phyloP scores from a whole-genome alignment of 2,888 invertebrate genomes.

The Arge pagana region DNA sequence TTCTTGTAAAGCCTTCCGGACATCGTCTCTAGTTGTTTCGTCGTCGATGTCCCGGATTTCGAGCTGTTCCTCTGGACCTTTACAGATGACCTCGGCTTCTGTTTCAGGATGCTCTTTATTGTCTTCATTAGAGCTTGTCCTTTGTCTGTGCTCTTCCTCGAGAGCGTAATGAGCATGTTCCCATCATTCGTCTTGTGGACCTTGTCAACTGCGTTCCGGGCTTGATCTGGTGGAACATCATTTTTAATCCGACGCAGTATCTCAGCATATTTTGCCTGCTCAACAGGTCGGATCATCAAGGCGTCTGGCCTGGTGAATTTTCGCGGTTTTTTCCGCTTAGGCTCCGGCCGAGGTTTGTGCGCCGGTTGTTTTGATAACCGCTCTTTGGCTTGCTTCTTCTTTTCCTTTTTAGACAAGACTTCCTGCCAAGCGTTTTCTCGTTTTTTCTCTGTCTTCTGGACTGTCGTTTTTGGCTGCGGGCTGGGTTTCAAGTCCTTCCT shows the following conservation, averaged over 20 bases:
- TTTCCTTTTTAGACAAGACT: too few relatives aligned
- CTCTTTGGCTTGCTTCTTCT: too few relatives aligned
- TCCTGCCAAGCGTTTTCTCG: too few relatives aligned
- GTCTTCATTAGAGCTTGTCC: constrained; percentile 13
- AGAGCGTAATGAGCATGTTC: constrained; percentile 18
- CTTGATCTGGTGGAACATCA: constrained; percentile 15
- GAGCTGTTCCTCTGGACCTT: constrained; percentile 15
- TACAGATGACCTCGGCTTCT: constrained; percentile 23
- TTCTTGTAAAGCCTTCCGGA: constrained; percentile 8
- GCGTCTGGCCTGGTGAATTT: constrained; percentile 17
- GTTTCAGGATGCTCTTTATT: background rate
- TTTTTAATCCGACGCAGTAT: constrained; percentile 16
- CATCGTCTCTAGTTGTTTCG: constrained; percentile 23
- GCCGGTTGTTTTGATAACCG: too few relatives aligned
- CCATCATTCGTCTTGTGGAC: constrained; percentile 19
- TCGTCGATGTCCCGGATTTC: constrained; percentile 29
- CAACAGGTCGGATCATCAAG: constrained; percentile 13
- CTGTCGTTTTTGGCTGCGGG: too few relatives aligned
- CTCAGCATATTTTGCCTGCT: constrained; percentile 24
- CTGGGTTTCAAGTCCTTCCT: background rate
- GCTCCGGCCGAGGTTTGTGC: too few relatives aligned
- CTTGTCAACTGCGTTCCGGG: constrained; percentile 6
- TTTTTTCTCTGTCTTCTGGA: too few relatives aligned
- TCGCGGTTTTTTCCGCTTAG: constrained; percentile 17
- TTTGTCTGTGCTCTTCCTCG: background rate